Percentiles rank a stretch among this genome's conserved stretches.
These are phyloP conservation scores for Adrianichthys oophorus DNA, from an alignment of 2,797 vertebrate species.

Conservation along the genomic window DNA sequence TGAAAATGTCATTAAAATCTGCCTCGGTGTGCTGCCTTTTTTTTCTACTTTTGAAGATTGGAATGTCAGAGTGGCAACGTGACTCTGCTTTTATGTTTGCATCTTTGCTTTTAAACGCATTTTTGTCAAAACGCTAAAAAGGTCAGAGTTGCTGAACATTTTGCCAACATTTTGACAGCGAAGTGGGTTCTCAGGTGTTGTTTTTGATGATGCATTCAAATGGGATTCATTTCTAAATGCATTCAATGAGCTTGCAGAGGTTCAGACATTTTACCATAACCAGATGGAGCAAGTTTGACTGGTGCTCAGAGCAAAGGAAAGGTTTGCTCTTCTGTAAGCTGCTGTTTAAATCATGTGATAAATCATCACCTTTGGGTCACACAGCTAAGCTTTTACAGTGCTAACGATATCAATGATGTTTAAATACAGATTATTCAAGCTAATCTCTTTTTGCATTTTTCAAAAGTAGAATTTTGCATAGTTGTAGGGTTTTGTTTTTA, in stretches of 20 bases:
- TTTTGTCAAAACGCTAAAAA: too few species aligned
- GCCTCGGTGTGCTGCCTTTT: conserved; percentile 39
- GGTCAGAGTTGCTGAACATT: too few species aligned
- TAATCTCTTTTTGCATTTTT: neutral
- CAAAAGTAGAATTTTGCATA: neutral
- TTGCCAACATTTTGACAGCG: neutral
- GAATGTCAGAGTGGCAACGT: conserved; percentile 17
- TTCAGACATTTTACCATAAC: conserved; percentile 15
- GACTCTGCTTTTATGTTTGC: conserved; percentile 3
- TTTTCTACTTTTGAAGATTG: conserved; percentile 33
- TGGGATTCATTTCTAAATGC: conserved; percentile 4
- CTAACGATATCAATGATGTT: neutral
- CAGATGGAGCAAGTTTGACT: conserved; percentile 8
- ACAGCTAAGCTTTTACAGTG: neutral
- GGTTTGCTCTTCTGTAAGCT: neutral
- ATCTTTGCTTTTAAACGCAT: neutral
- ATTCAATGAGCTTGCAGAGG: conserved; percentile 9
- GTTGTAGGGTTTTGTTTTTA: neutral
- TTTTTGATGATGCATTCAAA: conserved; percentile 3
- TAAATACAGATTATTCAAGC: neutral
- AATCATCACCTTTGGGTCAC: conserved; percentile 7
- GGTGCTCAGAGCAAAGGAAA: neutral
- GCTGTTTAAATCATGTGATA: conserved; percentile 13
- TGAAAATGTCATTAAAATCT: conserved; percentile 45
- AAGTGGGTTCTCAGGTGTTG: conserved; percentile 1